These are phyloP conservation scores for Plusia festucae DNA, from an alignment of 2,888 invertebrate species.

Conservation along the genomic window DNA sequence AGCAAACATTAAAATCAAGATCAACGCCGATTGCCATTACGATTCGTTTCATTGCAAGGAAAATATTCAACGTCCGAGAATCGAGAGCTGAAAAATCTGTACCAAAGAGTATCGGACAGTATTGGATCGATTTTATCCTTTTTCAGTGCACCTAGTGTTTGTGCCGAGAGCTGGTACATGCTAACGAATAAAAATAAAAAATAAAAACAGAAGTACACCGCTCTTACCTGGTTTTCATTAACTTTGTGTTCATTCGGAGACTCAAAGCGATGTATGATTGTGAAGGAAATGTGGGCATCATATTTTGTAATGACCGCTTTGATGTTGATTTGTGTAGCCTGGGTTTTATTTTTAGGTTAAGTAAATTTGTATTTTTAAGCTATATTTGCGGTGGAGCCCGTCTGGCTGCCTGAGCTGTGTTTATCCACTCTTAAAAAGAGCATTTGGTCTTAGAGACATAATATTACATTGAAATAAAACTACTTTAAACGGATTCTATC, in stretches of 20 bases:
- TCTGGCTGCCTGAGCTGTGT: background rate
- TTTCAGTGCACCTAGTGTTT: slow-evolving; percentile 59
- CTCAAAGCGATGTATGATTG: slow-evolving; percentile 22
- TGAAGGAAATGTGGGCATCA: background rate
- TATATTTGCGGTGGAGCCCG: no score
- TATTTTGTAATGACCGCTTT: slow-evolving; percentile 1
- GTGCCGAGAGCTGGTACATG: slow-evolving; percentile 45
- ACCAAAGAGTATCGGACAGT: slow-evolving; percentile 49
- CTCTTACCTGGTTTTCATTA: slow-evolving; percentile 41
- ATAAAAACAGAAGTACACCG: slow-evolving; percentile 14
- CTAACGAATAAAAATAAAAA: slow-evolving; percentile 55
- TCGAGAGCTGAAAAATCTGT: slow-evolving; percentile 51
- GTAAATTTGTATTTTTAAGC: no score
- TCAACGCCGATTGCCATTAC: background rate
- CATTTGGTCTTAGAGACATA: background rate
- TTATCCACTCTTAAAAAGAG: background rate
- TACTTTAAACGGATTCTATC: no score
- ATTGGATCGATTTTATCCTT: slow-evolving; percentile 68
- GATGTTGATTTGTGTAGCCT: background rate
- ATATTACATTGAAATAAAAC: no score
- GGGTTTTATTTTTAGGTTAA: background rate
- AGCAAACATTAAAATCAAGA: slow-evolving; percentile 6
- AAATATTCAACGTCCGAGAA: slow-evolving; percentile 15
- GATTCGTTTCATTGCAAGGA: background rate
- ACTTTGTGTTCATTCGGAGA: slow-evolving; percentile 27